phyloP scores from a whole-genome alignment of 2,797 vertebrate species.

The Pogonophryne albipinna region DNA sequence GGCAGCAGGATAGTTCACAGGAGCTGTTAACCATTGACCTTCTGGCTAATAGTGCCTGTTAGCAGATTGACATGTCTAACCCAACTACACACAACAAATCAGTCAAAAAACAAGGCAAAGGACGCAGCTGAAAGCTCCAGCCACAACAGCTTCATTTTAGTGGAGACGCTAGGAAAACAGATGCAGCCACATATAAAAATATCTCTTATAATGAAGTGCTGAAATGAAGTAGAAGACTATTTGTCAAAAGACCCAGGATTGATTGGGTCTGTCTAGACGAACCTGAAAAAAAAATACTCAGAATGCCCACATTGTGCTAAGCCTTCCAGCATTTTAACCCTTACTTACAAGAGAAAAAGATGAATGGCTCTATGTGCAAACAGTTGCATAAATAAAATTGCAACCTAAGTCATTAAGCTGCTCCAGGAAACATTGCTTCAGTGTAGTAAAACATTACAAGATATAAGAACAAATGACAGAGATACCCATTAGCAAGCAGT shows the following conservation, averaged over 20 bases:
- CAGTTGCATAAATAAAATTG: constrained; percentile 16
- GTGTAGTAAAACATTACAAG: constrained; percentile 19
- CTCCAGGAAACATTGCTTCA: constrained; percentile 7
- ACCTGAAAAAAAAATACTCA: constrained; percentile 40
- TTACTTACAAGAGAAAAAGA: constrained; percentile 5
- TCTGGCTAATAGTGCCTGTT: constrained; percentile 56
- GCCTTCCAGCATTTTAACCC: constrained; percentile 13
- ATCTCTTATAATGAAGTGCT: constrained; percentile 55
- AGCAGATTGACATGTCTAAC: constrained; percentile 55
- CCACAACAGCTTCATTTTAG: constrained; percentile 36
- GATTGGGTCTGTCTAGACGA: constrained; percentile 46
- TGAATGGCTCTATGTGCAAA: constrained; percentile 14
- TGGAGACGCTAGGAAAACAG: constrained; percentile 44
- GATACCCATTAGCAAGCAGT: constrained; percentile 53
- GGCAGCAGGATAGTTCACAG: constrained; percentile 56
- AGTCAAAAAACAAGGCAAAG: constrained; percentile 59
- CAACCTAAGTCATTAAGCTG: constrained; percentile 1
- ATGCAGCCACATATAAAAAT: constrained; percentile 40
- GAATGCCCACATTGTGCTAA: constrained; percentile 2
- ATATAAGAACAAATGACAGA: constrained; percentile 51
- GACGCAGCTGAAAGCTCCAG: constrained; percentile 39
- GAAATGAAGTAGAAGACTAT: constrained; percentile 39
- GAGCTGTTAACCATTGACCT: constrained; percentile 71
- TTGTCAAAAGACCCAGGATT: constrained; percentile 36
- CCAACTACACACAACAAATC: constrained; percentile 64